Percentiles rank a stretch among this genome's conserved stretches.
Evolutionary conservation across 2,888 invertebrate species (phyloP).

Genomic region (Zootermopsis nevadensis): DNA sequence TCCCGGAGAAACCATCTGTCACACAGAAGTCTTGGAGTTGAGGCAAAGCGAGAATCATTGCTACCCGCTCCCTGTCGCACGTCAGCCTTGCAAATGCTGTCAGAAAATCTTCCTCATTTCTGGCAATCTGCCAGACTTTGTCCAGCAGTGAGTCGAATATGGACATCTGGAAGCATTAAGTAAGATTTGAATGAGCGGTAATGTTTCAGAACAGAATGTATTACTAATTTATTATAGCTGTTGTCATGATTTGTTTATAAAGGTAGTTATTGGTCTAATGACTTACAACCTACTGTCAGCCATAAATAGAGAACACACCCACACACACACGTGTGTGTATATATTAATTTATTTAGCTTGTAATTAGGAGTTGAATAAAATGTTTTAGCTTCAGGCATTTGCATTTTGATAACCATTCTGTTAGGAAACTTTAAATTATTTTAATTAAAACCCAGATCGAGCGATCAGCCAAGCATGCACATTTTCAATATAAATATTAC

Average conservation of each 20-base stretch:
- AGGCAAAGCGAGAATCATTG: constrained; percentile 26
- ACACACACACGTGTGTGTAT: too few relatives aligned
- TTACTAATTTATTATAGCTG: background rate
- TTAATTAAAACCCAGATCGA: too few relatives aligned
- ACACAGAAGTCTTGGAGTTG: constrained; percentile 8
- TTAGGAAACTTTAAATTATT: too few relatives aligned
- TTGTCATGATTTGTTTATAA: background rate
- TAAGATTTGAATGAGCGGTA: background rate
- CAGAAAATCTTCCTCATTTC: constrained; percentile 35
- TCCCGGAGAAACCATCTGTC: constrained; percentile 16
- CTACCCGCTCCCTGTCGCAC: constrained; percentile 26
- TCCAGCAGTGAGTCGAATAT: constrained; percentile 7
- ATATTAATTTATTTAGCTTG: too few relatives aligned
- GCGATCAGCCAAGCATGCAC: too few relatives aligned
- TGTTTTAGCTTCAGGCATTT: too few relatives aligned
- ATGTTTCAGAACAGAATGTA: background rate
- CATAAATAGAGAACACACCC: background rate
- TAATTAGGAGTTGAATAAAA: background rate
- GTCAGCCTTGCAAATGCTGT: constrained; percentile 20
- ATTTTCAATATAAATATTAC: too few relatives aligned
- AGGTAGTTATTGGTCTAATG: background rate
- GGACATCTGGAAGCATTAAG: constrained; percentile 19
- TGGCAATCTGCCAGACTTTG: constrained; percentile 18
- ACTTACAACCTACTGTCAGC: background rate
- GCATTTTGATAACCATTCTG: too few relatives aligned